Percentiles rank a stretch among this genome's conserved stretches.
These are phyloP conservation scores for Neogale vison DNA, from an alignment of 2,113 vertebrate species.

Conservation along the genomic window DNA sequence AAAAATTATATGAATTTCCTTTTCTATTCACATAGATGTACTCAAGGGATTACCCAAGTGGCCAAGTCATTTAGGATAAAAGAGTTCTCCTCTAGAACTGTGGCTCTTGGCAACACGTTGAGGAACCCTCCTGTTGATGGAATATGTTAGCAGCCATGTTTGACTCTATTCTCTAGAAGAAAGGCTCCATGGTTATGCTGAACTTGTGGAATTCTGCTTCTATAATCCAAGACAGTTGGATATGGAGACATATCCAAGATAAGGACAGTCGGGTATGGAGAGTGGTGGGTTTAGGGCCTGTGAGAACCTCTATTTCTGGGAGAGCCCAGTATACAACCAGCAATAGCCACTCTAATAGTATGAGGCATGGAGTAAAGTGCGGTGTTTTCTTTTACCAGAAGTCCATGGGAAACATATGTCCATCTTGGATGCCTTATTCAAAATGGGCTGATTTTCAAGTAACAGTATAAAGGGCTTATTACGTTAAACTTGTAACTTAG, in stretches of 20 bases:
- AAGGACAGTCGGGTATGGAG: not conserved
- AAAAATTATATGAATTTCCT: not conserved
- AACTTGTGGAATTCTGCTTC: not conserved
- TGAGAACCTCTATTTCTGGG: not conserved
- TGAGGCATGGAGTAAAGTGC: not conserved
- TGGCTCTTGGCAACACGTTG: not conserved
- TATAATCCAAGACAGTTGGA: not conserved
- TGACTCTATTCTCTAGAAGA: not conserved
- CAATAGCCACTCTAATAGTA: not conserved
- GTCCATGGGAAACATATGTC: not conserved
- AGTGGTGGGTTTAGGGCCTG: not conserved
- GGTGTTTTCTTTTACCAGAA: not conserved
- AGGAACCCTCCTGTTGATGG: not conserved
- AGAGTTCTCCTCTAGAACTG: not conserved
- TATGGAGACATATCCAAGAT: too few species aligned
- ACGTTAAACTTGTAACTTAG: not conserved
- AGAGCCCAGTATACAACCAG: not conserved
- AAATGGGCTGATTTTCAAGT: not conserved
- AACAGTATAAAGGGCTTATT: not conserved
- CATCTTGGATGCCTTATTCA: not conserved
- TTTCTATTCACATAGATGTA: not conserved
- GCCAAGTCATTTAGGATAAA: not conserved
- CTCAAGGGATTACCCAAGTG: not conserved
- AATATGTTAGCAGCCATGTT: fast-evolving
- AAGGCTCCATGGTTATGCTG: not conserved